A percentile compares a stretch with the other conserved stretches of the same genome.
Conservation (phyloP, 2,113 vertebrate genomes). For the Onychorhynchus coronatus region DNA sequence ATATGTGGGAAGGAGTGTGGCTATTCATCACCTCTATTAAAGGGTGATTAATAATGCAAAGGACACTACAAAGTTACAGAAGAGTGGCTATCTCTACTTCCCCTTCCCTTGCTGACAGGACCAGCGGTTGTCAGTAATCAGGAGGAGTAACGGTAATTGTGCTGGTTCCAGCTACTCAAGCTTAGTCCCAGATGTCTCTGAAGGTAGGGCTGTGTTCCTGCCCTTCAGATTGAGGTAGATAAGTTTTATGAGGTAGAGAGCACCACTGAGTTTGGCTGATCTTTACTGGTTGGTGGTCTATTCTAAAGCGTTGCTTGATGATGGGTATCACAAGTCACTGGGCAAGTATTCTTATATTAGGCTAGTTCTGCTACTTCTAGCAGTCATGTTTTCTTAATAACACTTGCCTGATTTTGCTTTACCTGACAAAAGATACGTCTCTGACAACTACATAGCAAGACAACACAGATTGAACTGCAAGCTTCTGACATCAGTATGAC, state of each 20-base stretch:
- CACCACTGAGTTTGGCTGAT: not conserved
- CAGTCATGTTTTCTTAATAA: not conserved
- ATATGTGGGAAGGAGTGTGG: not conserved
- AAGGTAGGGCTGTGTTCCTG: not conserved
- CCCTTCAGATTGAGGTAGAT: not conserved
- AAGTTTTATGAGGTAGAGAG: not conserved
- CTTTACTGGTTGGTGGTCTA: not conserved
- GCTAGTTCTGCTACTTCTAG: not conserved
- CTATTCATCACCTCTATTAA: not conserved
- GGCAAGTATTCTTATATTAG: not conserved
- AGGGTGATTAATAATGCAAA: conserved; percentile 2
- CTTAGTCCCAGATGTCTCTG: not conserved
- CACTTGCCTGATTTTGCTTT: not conserved
- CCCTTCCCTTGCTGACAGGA: not conserved
- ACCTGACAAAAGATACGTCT: not conserved
- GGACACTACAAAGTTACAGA: not conserved
- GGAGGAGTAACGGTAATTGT: not conserved
- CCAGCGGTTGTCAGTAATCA: fast-evolving
- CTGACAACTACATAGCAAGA: not conserved
- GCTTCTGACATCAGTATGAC: not conserved
- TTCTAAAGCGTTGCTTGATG: not conserved
- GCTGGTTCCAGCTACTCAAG: not conserved
- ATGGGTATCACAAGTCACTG: not conserved
- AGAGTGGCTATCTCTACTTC: not conserved
- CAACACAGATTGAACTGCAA: not conserved